Percentiles rank a stretch among this genome's conserved stretches.
These are phyloP conservation scores for Dinoponera quadriceps DNA, from an alignment of 1,140 invertebrate genomes.

Conservation along the genomic window DNA sequence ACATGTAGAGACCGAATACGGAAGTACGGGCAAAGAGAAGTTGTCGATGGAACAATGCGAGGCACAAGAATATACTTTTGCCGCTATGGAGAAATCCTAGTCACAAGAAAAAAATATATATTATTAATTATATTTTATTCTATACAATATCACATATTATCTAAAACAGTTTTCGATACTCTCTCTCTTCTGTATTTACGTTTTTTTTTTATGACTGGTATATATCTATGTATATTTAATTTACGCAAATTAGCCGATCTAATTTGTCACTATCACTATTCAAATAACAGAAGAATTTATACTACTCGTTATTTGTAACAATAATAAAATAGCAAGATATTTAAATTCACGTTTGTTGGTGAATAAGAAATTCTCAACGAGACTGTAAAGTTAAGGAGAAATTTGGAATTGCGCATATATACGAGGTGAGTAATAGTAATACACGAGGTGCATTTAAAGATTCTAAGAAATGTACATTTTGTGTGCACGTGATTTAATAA, in stretches of 20 bases:
- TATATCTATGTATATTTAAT: slow-evolving; percentile 3
- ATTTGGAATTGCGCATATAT: slow-evolving; percentile 9
- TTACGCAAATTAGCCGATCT: neutral
- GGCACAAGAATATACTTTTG: slow-evolving; percentile 61
- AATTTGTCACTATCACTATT: neutral
- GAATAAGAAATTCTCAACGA: slow-evolving; percentile 12
- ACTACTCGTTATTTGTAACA: slow-evolving; percentile 60
- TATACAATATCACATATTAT: slow-evolving; percentile 51
- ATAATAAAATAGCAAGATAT: slow-evolving; percentile 31
- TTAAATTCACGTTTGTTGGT: slow-evolving; percentile 16
- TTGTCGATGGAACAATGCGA: slow-evolving; percentile 37
- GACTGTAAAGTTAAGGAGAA: slow-evolving; percentile 7
- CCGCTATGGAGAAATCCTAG: slow-evolving; percentile 71
- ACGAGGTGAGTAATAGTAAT: neutral
- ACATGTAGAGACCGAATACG: slow-evolving; percentile 50
- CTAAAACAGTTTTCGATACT: slow-evolving; percentile 21
- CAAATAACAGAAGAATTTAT: slow-evolving; percentile 37
- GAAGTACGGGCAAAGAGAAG: slow-evolving; percentile 31
- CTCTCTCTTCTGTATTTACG: neutral
- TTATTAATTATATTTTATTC: slow-evolving; percentile 69
- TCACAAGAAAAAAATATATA: slow-evolving; percentile 66
- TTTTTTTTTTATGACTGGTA: slow-evolving; percentile 36
- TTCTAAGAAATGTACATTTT: slow-evolving; percentile 5
- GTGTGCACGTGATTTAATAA: neutral
- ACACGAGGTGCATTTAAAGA: neutral